Base-by-base conservation (phyloP, 2,797 vertebrate species). In the Sparidentex hasta region DNA sequence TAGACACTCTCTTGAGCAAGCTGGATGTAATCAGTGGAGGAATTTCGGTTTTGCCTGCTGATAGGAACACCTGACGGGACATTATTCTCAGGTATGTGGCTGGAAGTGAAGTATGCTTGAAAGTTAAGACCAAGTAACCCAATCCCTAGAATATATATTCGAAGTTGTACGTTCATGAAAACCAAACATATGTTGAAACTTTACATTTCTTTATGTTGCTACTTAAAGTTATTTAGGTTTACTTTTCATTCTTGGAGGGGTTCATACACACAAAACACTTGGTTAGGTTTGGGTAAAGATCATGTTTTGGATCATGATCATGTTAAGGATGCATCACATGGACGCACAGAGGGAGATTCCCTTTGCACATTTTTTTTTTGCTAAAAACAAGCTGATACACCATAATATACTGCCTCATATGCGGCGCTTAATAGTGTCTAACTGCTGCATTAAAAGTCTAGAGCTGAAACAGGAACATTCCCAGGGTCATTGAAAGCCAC, bases 381-480 rank as follows among this genome's bases (percentile, higher is more conserved):
- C 20, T 13, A 2, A n/a, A 13, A 51, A 38, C 43, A 41, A 46
- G 21, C 27, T 68, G 41, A 48, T 50, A 3, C 44, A 23, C 5
- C 23, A 20, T 27, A 13, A 21, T 62, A 1, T 56, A 16, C 25
- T 51, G 27, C 21, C 47, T 38, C 17, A 57, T 44, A 38, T 38
- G 11, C 38, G 7, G 9, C 23, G 57, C 18, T 57, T 62, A 1
- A 11, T 2, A 14, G 29, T 63, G 46, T 18, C n/a, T 33, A 23
- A 51, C 44, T 27, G 47, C 55, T 12, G 11, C 13, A 74, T 56
- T 57, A 7, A 27, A 70, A 47, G 46, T 52, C 25, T 38, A 11
- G 13, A 67, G 17, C 33, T 51, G 23, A 67, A 76, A 57, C 58
- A 58, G 25, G 67, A 65, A 61, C 11, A 27, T 11, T 14, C 33